A percentile compares a stretch with the other conserved stretches of the same genome.
These are phyloP conservation scores for Opisthograptis luteolata DNA, from an alignment of 2,888 invertebrate genomes.

Conservation along the genomic window DNA sequence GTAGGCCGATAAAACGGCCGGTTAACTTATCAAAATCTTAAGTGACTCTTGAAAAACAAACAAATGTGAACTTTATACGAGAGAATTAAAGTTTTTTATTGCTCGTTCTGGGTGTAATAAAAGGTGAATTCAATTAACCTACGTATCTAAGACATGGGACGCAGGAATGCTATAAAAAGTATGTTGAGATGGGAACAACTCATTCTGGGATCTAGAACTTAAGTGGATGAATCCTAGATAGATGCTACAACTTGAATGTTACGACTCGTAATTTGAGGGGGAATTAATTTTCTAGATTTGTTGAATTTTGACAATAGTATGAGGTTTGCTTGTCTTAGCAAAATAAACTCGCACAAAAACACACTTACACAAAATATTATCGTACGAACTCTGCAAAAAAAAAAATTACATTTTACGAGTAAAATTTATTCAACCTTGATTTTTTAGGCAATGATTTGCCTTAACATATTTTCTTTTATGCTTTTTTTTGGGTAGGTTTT, in stretches of 20 bases:
- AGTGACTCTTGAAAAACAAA: constrained; percentile 38
- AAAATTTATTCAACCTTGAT: too few species aligned
- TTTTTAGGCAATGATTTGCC: too few species aligned
- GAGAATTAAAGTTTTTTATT: constrained; percentile 39
- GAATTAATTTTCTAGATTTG: constrained; percentile 9
- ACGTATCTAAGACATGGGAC: constrained; percentile 37
- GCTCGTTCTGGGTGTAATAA: constrained; percentile 42
- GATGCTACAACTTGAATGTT: constrained; percentile 26
- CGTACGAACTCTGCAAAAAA: too few species aligned
- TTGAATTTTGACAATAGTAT: not conserved
- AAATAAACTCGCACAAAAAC: not conserved
- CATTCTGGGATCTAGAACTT: constrained; percentile 41
- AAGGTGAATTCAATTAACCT: constrained; percentile 57
- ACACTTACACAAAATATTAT: too few species aligned
- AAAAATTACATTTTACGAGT: too few species aligned
- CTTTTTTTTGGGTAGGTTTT: too few species aligned
- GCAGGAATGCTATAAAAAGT: constrained; percentile 46
- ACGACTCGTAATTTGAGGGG: constrained; percentile 3
- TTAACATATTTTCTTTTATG: too few species aligned
- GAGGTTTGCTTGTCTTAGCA: not conserved
- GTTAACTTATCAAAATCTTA: constrained; percentile 39
- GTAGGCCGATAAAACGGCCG: constrained; percentile 40
- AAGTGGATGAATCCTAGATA: constrained; percentile 40
- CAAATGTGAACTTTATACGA: constrained; percentile 38
- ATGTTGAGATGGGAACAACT: constrained; percentile 46